phyloP scores from a whole-genome alignment of 1,140 invertebrate species.

The Pantala flavescens region DNA sequence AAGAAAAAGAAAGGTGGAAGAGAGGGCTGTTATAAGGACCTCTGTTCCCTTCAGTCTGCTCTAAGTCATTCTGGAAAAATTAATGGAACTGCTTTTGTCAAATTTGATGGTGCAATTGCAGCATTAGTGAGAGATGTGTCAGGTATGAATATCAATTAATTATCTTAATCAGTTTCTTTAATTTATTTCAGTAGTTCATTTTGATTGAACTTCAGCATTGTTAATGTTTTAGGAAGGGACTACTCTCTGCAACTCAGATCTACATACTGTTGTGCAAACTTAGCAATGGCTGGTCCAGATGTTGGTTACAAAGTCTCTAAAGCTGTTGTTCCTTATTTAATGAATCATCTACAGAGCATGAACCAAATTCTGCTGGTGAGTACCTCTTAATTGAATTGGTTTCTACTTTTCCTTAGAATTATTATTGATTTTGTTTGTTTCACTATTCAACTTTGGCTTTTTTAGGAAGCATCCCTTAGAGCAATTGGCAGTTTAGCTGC shows the following conservation, averaged over 20 bases:
- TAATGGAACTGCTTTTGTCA: background rate
- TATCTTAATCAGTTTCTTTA: background rate
- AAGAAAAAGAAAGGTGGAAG: background rate
- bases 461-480: background rate
- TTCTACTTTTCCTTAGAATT: no score
- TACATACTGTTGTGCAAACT: background rate
- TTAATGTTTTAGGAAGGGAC: background rate
- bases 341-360: background rate
- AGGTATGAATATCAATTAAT: background rate
- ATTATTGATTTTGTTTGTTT: no score
- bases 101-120: background rate
- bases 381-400: no score
- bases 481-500: background rate
- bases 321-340: background rate
- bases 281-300: background rate
- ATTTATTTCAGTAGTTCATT: no score
- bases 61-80: background rate
- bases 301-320: background rate
- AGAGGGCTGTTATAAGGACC: background rate
- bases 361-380: background rate
- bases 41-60: background rate
- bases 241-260: background rate
- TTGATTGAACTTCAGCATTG: no score
- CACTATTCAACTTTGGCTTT: no score
- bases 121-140: background rate